A percentile compares a stretch with the other conserved stretches of the same genome.
These are phyloP conservation scores for Ferdinandea cuprea DNA, from an alignment of 2,888 invertebrate species.

Conservation along the genomic window DNA sequence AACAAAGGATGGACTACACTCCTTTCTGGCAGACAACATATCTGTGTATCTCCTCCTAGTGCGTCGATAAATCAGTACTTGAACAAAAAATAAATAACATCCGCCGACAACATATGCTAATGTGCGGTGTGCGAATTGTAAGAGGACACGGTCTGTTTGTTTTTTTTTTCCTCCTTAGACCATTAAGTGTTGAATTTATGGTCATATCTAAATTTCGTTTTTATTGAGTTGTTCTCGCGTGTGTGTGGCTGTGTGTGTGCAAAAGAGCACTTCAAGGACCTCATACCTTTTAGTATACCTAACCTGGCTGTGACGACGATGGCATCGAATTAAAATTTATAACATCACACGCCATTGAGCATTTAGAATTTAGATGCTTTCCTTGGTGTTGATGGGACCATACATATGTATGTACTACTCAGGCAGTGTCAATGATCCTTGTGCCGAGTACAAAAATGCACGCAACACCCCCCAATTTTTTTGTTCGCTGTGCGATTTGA, in stretches of 20 bases:
- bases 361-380: conserved; percentile 60
- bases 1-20: conserved; percentile 38
- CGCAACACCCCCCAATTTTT: conserved; percentile 15
- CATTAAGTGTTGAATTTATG: conserved; percentile 83
- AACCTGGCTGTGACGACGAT: background rate
- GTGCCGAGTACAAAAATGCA: conserved; percentile 39
- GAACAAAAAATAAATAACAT: background rate
- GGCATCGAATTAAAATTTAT: conserved; percentile 70
- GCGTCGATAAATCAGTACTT: conserved; percentile 42
- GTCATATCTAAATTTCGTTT: conserved; percentile 77
- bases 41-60: conserved; percentile 8
- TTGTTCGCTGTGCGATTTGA: conserved; percentile 18
- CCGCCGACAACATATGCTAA: conserved; percentile 68
- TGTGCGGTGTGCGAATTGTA: conserved; percentile 60
- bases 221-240: conserved; percentile 76
- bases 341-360: conserved; percentile 71
- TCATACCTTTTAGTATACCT: conserved; percentile 14
- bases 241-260: no score
- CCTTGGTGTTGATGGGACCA: conserved; percentile 24
- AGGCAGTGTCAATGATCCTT: conserved; percentile 33
- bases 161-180: conserved; percentile 81
- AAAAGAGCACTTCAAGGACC: conserved; percentile 11
- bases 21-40: conserved; percentile 38
- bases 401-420: background rate
- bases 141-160: conserved; percentile 62